Conservation (phyloP, 2,888 invertebrate genomes). For the Athalia rosae region DNA sequence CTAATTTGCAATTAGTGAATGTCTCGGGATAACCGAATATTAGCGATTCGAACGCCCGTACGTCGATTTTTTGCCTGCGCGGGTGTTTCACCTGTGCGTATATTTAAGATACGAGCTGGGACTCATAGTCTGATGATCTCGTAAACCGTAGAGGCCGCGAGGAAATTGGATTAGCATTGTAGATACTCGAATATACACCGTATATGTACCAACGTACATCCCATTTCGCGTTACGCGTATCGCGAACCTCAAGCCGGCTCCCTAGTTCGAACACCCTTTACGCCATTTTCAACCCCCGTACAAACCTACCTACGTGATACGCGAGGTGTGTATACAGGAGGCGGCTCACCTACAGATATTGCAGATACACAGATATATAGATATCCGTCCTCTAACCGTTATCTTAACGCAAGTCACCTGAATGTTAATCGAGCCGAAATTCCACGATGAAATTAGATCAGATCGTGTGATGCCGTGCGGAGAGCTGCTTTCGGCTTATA, state of each 20-base stretch:
- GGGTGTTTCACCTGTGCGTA: background rate
- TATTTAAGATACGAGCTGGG: background rate
- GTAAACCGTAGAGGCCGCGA: constrained; percentile 29
- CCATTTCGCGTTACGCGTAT: background rate
- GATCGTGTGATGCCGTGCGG: constrained; percentile 28
- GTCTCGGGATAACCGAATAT: too few relatives aligned
- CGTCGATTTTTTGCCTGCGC: background rate
- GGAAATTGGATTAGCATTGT: constrained; percentile 45
- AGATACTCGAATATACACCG: constrained; percentile 15
- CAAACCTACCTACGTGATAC: background rate
- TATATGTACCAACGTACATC: background rate
- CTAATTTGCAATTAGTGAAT: too few relatives aligned
- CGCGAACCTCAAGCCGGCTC: too few relatives aligned
- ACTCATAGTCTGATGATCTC: constrained; percentile 30
- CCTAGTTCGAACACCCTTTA: too few relatives aligned
- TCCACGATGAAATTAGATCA: constrained; percentile 39
- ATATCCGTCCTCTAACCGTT: background rate
- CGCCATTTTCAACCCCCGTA: background rate
- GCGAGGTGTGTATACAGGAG: background rate
- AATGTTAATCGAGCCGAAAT: constrained; percentile 39
- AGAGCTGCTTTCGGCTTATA: too few relatives aligned
- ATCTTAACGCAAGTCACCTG: constrained; percentile 36
- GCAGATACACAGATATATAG: background rate
- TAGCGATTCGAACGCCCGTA: too few relatives aligned
- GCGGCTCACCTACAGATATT: background rate